phyloP scores from a whole-genome alignment of 2,113 vertebrate genomes.

The Tetrao urogallus region DNA sequence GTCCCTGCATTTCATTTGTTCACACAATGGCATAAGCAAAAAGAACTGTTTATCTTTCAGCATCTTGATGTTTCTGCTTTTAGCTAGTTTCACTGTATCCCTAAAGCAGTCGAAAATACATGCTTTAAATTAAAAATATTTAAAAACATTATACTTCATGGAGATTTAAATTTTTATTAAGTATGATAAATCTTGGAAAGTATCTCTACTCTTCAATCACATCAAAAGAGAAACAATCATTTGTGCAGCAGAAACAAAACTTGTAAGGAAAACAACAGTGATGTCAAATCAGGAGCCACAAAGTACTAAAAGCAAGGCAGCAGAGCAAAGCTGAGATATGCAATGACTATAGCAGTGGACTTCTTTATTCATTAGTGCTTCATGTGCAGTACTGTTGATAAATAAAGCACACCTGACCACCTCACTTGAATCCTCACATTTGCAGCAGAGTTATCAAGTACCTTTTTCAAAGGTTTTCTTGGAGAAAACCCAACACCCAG shows the following conservation, averaged over 20 bases:
- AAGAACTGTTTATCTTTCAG: not conserved
- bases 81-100: not conserved
- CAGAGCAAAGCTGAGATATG: not conserved
- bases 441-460: not conserved
- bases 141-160: not conserved
- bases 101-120: not conserved
- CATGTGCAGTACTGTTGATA: not conserved
- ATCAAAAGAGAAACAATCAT: not conserved
- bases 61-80: not conserved
- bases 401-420: not conserved
- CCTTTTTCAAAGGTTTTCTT: not conserved
- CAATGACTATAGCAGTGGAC: not conserved
- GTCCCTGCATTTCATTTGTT: not conserved
- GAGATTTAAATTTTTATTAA: not conserved
- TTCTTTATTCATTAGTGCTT: not conserved
- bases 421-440: not conserved
- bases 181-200: not conserved
- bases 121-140: not conserved
- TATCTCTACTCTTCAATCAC: not conserved
- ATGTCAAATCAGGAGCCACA: not conserved
- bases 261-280: not conserved
- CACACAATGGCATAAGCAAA: not conserved
- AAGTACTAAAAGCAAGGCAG: not conserved
- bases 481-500: not conserved
- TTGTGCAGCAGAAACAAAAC: not conserved